Conservation (phyloP, 1,140 invertebrate genomes). For the Drosophila rhopaloa region DNA sequence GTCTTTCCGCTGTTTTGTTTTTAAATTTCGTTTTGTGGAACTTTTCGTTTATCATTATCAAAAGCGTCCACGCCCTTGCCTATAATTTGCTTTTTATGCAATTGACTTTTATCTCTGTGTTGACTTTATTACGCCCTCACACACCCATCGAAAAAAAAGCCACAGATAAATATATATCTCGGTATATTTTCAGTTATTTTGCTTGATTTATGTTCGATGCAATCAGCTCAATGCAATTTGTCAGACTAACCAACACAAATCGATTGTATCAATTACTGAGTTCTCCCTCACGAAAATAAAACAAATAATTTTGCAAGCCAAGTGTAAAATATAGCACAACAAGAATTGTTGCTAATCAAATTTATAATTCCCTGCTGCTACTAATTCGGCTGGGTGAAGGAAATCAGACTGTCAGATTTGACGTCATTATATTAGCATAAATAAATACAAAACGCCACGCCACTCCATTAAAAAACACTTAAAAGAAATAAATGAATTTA, state of each 20-base stretch:
- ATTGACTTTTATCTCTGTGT: constrained; percentile 40
- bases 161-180: constrained; percentile 22
- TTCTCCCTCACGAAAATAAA: constrained; percentile 1
- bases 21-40: constrained; percentile 21
- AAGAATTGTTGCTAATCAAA: constrained; percentile 40
- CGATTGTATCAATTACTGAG: constrained; percentile 26
- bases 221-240: constrained; percentile 45
- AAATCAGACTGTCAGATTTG: constrained; percentile 53
- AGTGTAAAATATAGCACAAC: constrained; percentile 48
- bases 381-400: constrained; percentile 7
- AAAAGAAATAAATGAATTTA: constrained; percentile 50
- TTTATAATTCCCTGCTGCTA: constrained; percentile 30
- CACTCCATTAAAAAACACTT: constrained; percentile 66
- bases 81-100: constrained; percentile 31
- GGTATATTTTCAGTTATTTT: constrained; percentile 7
- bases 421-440: constrained; percentile 77
- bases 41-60: constrained; percentile 52
- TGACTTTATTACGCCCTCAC: constrained; percentile 39
- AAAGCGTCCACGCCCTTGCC: constrained; percentile 40
- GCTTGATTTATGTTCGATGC: constrained; percentile 43
- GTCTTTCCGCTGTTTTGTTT: constrained; percentile 39
- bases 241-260: constrained; percentile 37
- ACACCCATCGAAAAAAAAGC: constrained; percentile 28
- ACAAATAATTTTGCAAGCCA: constrained; percentile 34
- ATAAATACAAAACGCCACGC: constrained; percentile 60